Evolutionary conservation across 92 coral and sea anemone species (phyloP).

Genomic region (Paramuricea clavata): DNA sequence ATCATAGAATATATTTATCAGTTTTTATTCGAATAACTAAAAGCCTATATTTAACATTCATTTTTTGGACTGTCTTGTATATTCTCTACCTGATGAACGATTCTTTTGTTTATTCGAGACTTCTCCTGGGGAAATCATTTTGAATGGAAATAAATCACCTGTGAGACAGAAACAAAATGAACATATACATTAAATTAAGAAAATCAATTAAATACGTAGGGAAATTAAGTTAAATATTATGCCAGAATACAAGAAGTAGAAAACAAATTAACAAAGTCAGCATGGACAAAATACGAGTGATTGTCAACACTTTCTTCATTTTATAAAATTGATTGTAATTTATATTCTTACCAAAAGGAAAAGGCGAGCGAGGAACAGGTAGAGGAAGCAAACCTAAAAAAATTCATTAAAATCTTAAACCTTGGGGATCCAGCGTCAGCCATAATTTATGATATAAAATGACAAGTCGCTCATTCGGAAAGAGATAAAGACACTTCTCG

Average conservation of each 20-base stretch:
- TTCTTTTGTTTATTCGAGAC: background rate
- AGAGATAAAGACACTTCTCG: no score
- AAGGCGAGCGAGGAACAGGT: background rate
- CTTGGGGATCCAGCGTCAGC: no score
- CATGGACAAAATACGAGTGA: background rate
- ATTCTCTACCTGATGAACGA: conserved; percentile 20
- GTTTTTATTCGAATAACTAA: background rate
- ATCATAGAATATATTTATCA: background rate
- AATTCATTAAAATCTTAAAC: no score
- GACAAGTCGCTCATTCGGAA: no score
- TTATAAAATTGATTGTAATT: background rate
- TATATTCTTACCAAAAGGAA: background rate
- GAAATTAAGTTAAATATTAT: background rate
- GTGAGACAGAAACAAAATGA: background rate
- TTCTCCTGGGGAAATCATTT: background rate
- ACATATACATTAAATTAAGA: background rate
- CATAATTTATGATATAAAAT: no score
- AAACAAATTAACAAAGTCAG: background rate
- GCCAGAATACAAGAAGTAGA: no score
- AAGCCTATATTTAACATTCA: background rate
- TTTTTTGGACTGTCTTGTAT: background rate
- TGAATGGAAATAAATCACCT: conserved; percentile 23
- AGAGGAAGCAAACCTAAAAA: conserved; percentile 6
- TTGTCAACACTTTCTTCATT: background rate
- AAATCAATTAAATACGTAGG: background rate